phyloP scores from a whole-genome alignment of 2,888 invertebrate species.

The Leptopilina syphax region DNA sequence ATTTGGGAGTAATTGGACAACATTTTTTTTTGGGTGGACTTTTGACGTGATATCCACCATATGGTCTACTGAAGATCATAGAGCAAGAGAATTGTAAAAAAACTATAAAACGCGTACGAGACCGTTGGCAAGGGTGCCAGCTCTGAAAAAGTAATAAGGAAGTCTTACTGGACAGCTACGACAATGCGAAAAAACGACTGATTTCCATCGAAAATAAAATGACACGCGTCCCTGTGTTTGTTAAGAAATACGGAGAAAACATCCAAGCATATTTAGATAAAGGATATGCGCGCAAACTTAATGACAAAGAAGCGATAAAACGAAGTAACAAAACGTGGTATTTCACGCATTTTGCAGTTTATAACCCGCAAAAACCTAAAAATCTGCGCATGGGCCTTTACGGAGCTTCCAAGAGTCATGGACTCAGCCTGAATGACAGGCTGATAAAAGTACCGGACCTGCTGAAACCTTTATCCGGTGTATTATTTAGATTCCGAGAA shows the following conservation, averaged over 20 bases:
- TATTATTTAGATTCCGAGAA: slow-evolving; percentile 68
- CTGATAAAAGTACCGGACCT: slow-evolving; percentile 66
- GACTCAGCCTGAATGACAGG: slow-evolving; percentile 56
- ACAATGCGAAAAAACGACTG: slow-evolving; percentile 50
- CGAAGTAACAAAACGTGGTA: slow-evolving; percentile 44
- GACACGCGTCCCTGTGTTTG: no score
- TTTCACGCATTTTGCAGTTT: neutral
- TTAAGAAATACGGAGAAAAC: no score
- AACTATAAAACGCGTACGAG: neutral
- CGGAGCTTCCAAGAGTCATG: slow-evolving; percentile 59
- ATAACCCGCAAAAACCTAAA: slow-evolving; percentile 51
- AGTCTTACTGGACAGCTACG: slow-evolving; percentile 55
- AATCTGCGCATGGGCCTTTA: slow-evolving; percentile 62
- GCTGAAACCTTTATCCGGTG: slow-evolving; percentile 62
- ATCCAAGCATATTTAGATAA: no score
- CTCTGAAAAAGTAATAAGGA: neutral
- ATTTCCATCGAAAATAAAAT: no score
- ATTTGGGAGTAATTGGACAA: neutral
- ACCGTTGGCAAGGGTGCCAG: neutral
- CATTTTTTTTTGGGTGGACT: no score
- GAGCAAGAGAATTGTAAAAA: slow-evolving; percentile 6
- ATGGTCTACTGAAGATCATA: neutral
- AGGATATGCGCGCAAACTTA: no score
- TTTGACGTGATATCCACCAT: no score
- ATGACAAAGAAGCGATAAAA: no score